A percentile compares a stretch with the other conserved stretches of the same genome.
These are phyloP conservation scores for Octonoba sinensis DNA, from an alignment of 2,888 invertebrate species.

Conservation along the genomic window DNA sequence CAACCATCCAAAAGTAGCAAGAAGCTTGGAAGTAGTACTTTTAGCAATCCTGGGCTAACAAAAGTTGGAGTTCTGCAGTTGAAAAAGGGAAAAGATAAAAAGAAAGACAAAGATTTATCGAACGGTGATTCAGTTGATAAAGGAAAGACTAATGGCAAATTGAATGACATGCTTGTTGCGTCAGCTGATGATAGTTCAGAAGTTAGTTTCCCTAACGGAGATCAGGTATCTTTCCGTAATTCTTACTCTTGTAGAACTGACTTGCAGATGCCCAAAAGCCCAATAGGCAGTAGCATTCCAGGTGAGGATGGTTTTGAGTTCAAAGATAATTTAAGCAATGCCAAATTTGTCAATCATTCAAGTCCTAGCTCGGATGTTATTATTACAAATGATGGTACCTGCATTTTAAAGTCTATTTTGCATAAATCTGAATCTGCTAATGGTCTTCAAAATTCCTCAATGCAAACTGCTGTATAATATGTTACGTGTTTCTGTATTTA, in stretches of 20 bases:
- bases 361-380: slow-evolving; percentile 44
- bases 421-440: slow-evolving; percentile 53
- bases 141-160: slow-evolving; percentile 37
- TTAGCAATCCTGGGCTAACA: slow-evolving; percentile 29
- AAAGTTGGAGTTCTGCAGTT: slow-evolving; percentile 54
- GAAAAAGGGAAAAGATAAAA: slow-evolving; percentile 50
- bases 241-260: slow-evolving; percentile 55
- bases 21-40: slow-evolving; percentile 17
- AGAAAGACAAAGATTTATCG: slow-evolving; percentile 37
- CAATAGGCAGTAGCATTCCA: slow-evolving; percentile 37
- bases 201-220: slow-evolving; percentile 24
- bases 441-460: slow-evolving; percentile 52
- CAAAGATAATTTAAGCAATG: slow-evolving; percentile 29
- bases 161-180: background rate
- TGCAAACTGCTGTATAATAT: slow-evolving; percentile 56
- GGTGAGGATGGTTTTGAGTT: slow-evolving; percentile 33
- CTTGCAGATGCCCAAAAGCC: slow-evolving; percentile 37
- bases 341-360: slow-evolving; percentile 50
- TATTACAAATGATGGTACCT: slow-evolving; percentile 43
- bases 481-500: background rate
- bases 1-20: slow-evolving; percentile 9
- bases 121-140: slow-evolving; percentile 24
- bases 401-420: slow-evolving; percentile 41
- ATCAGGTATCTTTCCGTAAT: slow-evolving; percentile 23
- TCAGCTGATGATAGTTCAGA: slow-evolving; percentile 13